phyloP scores from a whole-genome alignment of 2,888 invertebrate genomes.

The Nephrotoma guestfalica region DNA sequence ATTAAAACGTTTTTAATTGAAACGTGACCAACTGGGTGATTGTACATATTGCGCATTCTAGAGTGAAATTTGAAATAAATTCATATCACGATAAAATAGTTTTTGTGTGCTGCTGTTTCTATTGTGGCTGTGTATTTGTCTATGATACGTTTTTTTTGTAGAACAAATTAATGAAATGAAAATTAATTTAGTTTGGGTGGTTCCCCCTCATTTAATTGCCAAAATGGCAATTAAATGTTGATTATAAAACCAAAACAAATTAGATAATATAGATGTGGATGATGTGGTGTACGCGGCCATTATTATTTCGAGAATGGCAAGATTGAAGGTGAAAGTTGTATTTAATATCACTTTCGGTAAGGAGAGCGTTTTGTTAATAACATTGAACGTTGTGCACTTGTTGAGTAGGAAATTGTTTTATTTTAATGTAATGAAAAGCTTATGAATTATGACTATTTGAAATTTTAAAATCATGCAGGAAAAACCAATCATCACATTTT shows the following conservation, averaged over 20 bases:
- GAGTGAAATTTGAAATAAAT: neutral
- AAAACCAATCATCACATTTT: no score
- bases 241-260: neutral
- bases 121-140: neutral
- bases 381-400: no score
- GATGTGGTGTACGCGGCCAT: neutral
- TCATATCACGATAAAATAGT: neutral
- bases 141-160: neutral
- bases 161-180: neutral
- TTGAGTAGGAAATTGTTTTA: no score
- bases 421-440: no score
- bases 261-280: neutral
- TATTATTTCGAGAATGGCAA: no score
- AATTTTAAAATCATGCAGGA: no score
- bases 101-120: neutral
- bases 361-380: no score
- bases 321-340: no score
- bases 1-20: neutral
- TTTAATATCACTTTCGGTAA: no score
- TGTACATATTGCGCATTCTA: neutral
- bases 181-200: neutral
- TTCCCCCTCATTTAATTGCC: neutral
- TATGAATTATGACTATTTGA: no score
- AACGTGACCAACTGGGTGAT: neutral
- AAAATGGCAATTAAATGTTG: neutral